phyloP scores from a whole-genome alignment of 2,888 invertebrate species.

The Pheosia gnoma region DNA sequence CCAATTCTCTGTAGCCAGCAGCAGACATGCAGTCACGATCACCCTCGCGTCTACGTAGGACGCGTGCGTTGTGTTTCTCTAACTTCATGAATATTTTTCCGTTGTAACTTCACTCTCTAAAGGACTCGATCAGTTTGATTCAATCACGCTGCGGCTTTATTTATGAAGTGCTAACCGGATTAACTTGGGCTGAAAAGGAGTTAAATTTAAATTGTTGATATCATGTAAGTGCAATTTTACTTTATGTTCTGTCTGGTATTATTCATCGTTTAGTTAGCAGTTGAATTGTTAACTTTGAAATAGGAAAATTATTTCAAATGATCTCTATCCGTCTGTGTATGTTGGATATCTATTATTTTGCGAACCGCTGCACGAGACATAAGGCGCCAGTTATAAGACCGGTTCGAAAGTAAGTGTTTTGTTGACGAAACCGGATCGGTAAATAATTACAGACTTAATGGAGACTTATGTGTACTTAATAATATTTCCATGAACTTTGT shows the following conservation, averaged over 20 bases:
- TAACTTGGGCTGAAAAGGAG: slow-evolving; percentile 32
- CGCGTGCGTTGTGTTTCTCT: slow-evolving; percentile 53
- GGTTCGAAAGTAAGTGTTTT: slow-evolving; percentile 76
- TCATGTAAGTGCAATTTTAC: slow-evolving; percentile 39
- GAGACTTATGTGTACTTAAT: slow-evolving; percentile 31
- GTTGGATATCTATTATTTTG: slow-evolving; percentile 28
- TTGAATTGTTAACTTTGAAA: background rate
- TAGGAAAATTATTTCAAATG: background rate
- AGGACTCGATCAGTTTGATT: slow-evolving; percentile 28
- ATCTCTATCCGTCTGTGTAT: slow-evolving; percentile 5
- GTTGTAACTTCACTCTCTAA: slow-evolving; percentile 36
- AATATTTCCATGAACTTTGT: slow-evolving; percentile 18
- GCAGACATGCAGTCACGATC: slow-evolving; percentile 59
- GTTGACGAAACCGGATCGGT: slow-evolving; percentile 68
- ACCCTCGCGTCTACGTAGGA: slow-evolving; percentile 57
- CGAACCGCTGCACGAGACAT: slow-evolving; percentile 29
- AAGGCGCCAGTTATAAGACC: slow-evolving; percentile 56
- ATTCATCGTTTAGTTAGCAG: slow-evolving; percentile 7
- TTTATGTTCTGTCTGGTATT: slow-evolving; percentile 10
- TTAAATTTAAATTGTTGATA: slow-evolving; percentile 26
- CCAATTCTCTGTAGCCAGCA: slow-evolving; percentile 45
- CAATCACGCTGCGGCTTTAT: slow-evolving; percentile 42
- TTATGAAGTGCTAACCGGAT: slow-evolving; percentile 46
- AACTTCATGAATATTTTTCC: slow-evolving; percentile 36
- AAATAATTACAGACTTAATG: slow-evolving; percentile 53